Base-by-base conservation (phyloP, 2,797 vertebrate genomes). In the Phoebastria nigripes region DNA sequence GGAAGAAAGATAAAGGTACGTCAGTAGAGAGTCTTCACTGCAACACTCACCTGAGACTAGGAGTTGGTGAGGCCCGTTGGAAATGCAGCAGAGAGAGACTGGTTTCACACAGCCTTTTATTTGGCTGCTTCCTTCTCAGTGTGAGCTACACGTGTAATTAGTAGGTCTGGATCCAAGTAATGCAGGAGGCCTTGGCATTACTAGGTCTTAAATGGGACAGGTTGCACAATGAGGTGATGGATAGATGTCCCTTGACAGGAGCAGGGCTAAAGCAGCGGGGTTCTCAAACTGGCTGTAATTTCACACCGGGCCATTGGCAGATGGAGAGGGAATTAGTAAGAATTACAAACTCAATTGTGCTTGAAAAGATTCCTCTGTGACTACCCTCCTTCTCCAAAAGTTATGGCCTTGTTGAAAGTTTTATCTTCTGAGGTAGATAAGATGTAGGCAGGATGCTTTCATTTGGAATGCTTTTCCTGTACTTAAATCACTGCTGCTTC, bases 221-320 rank as follows among this genome's bases (percentile, higher is more conserved):
- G 55, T 92, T 93, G 85, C 79, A 58, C 87, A 91, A 31, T 76
- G 82, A 88, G 73, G 82, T 83, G 94, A 92, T 89, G 89, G 84
- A 93, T 93, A 61, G 71, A 89, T 83, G 86, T 82, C 62, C 69
- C 58, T 88, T 93, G 89, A 98, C 96, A 90, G 97, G 94, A 94
- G 42, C 92, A 88, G 79, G 71, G 42, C 82, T 91, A 73, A 94
- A 91, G 76, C 93, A 89, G 62, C 71, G 84, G 70, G 69, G 71
- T 89, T 96, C 90, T 86, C 73, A 81, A 82, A 78, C 62, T 69
- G 92, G 89, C 96, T 98, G 98, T 98, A 97, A 97, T 98, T 96
- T 96, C 97, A 96, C 94, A 93, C 71, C 7, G 3, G 46, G 78
- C 47, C 13, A 4, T 35, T 92, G 89, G 62, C 94, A 95, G 76